phyloP scores from a whole-genome alignment of 1,140 invertebrate genomes.

The Sarcophaga peregrina region DNA sequence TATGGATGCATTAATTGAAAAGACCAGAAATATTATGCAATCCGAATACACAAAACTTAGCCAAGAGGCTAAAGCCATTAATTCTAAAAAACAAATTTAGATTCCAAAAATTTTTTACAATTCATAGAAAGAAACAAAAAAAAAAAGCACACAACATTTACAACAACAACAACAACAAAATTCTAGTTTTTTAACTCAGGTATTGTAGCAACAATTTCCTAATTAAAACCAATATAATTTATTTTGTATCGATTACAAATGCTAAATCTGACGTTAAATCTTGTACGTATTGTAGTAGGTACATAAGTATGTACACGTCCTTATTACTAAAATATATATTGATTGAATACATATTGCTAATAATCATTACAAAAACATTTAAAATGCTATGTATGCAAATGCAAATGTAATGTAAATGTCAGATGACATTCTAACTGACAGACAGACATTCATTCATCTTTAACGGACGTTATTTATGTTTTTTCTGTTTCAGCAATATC shows the following conservation, averaged over 20 bases:
- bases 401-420: conserved; percentile 5
- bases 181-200: conserved; percentile 31
- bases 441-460: neutral
- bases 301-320: neutral
- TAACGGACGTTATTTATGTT: neutral
- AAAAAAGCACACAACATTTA: neutral
- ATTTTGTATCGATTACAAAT: conserved; percentile 11
- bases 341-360: neutral
- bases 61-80: conserved; percentile 63
- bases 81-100: conserved; percentile 32
- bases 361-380: neutral
- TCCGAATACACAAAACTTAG: conserved; percentile 70
- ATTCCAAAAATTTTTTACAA: neutral
- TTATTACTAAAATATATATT: neutral
- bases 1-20: conserved; percentile 74
- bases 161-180: neutral
- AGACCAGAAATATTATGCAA: conserved; percentile 75
- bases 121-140: neutral
- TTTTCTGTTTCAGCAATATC: neutral
- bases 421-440: neutral
- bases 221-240: neutral
- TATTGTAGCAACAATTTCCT: conserved; percentile 24
- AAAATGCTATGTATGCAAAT: neutral
- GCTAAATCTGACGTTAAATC: neutral
- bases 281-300: too few species aligned